These are phyloP conservation scores for Dynastes maya DNA, from an alignment of 2,888 invertebrate genomes.

Conservation along the genomic window DNA sequence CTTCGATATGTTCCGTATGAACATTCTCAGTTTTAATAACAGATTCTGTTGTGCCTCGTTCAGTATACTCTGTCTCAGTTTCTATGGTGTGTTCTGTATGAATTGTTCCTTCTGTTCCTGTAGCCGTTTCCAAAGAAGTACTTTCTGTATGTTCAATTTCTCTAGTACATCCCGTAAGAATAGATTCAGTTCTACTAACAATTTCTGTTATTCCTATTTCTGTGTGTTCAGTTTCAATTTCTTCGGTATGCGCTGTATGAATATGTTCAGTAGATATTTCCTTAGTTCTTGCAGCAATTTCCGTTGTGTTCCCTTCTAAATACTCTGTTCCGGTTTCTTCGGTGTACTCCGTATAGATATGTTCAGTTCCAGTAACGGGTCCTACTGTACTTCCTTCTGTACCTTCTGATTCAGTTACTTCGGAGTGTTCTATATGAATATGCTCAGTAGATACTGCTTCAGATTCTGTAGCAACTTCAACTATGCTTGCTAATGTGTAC, in stretches of 20 bases:
- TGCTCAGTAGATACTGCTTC: too few species aligned
- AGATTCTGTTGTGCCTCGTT: neutral
- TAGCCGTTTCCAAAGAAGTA: neutral
- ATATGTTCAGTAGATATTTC: conserved; percentile 10
- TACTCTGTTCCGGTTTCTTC: neutral
- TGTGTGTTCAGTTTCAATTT: neutral
- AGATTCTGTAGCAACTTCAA: too few species aligned
- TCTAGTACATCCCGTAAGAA: too few species aligned
- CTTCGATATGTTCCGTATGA: neutral
- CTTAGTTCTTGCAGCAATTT: neutral
- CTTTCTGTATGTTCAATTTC: neutral
- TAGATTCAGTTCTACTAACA: neutral
- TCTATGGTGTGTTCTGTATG: neutral
- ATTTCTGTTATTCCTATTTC: conserved; percentile 23
- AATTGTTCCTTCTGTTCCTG: neutral
- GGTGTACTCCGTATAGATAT: too few species aligned
- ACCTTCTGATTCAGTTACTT: too few species aligned
- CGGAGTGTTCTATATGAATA: too few species aligned
- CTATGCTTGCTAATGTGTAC: too few species aligned
- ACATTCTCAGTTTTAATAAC: neutral
- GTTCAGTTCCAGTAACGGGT: too few species aligned
- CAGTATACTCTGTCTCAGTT: neutral
- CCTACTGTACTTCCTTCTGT: too few species aligned
- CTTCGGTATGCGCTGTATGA: neutral
- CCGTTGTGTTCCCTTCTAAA: neutral